A percentile compares a stretch with the other conserved stretches of the same genome.
These are phyloP conservation scores for Neosalanx taihuensis DNA, from an alignment of 2,797 vertebrate genomes.

Conservation along the genomic window DNA sequence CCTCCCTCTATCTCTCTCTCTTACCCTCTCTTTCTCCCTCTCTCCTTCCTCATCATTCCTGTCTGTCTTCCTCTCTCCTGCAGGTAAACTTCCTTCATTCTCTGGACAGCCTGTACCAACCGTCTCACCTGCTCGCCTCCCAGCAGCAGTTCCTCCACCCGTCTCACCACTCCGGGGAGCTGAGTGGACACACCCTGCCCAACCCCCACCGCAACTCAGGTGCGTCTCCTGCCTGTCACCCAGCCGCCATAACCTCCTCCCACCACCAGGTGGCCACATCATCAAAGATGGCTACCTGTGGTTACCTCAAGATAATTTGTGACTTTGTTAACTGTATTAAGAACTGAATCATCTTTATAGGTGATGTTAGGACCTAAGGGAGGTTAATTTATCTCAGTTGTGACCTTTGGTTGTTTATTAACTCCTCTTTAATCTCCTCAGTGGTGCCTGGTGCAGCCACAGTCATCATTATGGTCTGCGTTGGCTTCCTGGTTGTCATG, in stretches of 20 bases:
- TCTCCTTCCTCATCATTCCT: neutral
- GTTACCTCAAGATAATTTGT: neutral
- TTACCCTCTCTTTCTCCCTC: conserved; percentile 2
- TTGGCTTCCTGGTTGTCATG: conserved; percentile 96
- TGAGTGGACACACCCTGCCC: conserved; percentile 91
- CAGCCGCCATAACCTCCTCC: neutral
- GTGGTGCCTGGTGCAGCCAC: conserved; percentile 96
- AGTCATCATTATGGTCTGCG: conserved; percentile 96
- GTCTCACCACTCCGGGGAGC: conserved; percentile 86
- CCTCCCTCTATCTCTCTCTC: neutral
- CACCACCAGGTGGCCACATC: conserved; percentile 19
- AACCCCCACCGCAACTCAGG: conserved; percentile 90
- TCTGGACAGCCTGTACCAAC: conserved; percentile 81
- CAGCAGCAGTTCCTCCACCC: conserved; percentile 96
- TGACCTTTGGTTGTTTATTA: neutral
- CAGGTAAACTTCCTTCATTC: conserved; percentile 79
- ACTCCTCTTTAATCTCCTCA: conserved; percentile 38
- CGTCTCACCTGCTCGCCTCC: conserved; percentile 90
- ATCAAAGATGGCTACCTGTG: neutral
- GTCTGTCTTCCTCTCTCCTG: conserved; percentile 1
- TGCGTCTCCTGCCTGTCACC: conserved; percentile 44
- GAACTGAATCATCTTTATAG: neutral
- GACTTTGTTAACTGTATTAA: neutral
- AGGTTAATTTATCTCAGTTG: neutral
- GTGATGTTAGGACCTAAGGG: no score